Base-by-base conservation (phyloP, 2,888 invertebrate genomes). In the Chrysotoxum bicinctum region DNA sequence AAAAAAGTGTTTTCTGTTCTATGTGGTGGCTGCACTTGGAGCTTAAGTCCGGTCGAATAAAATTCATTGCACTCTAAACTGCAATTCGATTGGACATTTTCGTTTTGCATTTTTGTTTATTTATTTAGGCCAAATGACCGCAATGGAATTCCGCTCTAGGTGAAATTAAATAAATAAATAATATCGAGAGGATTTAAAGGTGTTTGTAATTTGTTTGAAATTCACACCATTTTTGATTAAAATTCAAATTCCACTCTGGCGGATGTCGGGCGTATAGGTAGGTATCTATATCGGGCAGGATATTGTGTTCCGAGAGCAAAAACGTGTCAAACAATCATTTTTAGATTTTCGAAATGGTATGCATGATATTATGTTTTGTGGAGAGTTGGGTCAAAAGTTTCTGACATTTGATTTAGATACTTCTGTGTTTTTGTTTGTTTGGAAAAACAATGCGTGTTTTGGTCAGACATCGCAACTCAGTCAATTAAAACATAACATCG, bases 131-230 rank as follows among this genome's bases (percentile, higher is more conserved):
- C 78, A 40, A 56, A 40, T 70, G 83, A 83, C 83, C 78, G 69
- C 83, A 83, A 74, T 56, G 78, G 69, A 45, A 83, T 69, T 74
- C 30, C 56, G 23, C 43, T 56, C 69, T 26, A 64, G 73, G 83
- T 78, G 56, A 74, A 78, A 78, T 83, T 56, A 73, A 78, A 83
- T 83, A 83, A 83, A 83, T 83, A 83, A 83, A 83, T 64, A 83
- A 83, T 74, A 50, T 52, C n/a, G 19, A 68, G 32, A 48, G 82
- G 73, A 77, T 78, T 82, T 23, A 62, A 58, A 69, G 68, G 62
- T 54, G 64, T 64, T 60, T 35, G 45, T 50, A 30, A 3, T 14
- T 54, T 37, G 35, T 35, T 54, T 26, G 40, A 54, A 69, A 40
- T 68, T 68, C 48, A 66, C 66, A 66, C 50, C 50, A 23, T 12